A percentile compares a stretch with the other conserved stretches of the same genome.
Conservation (phyloP, 2,888 invertebrate species). For the Bhutanitis thaidina region DNA sequence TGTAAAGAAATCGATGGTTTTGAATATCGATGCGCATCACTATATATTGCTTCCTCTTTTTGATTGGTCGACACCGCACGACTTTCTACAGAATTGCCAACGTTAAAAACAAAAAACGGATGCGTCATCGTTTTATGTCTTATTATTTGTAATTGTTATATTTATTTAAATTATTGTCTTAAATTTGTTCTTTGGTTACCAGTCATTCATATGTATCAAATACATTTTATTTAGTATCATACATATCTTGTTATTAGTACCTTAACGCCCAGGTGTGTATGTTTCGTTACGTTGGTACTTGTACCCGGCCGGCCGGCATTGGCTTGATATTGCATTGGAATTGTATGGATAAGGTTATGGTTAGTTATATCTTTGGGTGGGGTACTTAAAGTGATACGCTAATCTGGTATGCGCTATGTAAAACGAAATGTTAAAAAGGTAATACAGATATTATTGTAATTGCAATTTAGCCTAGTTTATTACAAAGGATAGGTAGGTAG, state of each 20-base stretch:
- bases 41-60: conserved; percentile 28
- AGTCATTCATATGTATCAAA: not conserved
- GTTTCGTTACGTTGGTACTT: conserved; percentile 29
- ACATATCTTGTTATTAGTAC: not conserved
- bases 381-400: not conserved
- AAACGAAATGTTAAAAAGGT: too few relatives aligned
- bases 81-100: conserved; percentile 45
- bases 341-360: not conserved
- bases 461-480: too few relatives aligned
- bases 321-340: not conserved
- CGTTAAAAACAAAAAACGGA: conserved; percentile 26
- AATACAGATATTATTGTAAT: too few relatives aligned
- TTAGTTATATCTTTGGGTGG: not conserved
- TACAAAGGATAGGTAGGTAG: too few relatives aligned
- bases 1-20: too few relatives aligned
- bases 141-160: conserved; percentile 5
- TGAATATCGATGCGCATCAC: conserved; percentile 22
- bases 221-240: not conserved
- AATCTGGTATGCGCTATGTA: too few relatives aligned
- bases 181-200: not conserved
- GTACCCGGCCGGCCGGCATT: conserved; percentile 33
- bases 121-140: conserved; percentile 22
- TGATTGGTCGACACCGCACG: conserved; percentile 53
- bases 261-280: conserved; percentile 27
- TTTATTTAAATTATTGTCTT: not conserved